Percentiles rank a stretch among this genome's conserved stretches.
phyloP scores from a whole-genome alignment of 2,113 vertebrate species.

The Pterocles burchelli region DNA sequence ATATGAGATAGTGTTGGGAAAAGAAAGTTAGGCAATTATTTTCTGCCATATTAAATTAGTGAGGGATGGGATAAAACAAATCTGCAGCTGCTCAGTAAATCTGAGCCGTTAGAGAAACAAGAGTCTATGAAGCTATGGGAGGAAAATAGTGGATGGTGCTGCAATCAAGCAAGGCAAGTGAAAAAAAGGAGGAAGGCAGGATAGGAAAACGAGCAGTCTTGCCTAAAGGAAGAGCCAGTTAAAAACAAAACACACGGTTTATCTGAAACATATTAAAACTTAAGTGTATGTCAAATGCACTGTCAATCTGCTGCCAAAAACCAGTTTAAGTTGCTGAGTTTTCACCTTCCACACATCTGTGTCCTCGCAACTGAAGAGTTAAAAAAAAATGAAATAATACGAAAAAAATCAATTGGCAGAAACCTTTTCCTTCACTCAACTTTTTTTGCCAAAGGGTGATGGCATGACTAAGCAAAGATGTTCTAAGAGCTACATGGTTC shows the following conservation, averaged over 20 bases:
- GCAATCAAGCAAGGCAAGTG: not conserved
- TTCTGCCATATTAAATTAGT: not conserved
- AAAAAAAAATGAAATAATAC: not conserved
- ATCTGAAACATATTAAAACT: not conserved
- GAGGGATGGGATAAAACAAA: not conserved
- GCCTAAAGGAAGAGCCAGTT: not conserved
- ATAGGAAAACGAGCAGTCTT: not conserved
- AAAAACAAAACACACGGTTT: not conserved
- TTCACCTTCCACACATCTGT: not conserved
- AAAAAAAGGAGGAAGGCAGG: not conserved
- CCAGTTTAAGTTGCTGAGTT: not conserved
- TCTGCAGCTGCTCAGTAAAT: not conserved
- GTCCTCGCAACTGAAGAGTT: accelerated
- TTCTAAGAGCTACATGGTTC: not conserved
- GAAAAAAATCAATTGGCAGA: not conserved
- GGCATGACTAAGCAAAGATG: not conserved
- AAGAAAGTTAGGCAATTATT: not conserved
- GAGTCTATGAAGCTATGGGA: not conserved
- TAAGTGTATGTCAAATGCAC: not conserved
- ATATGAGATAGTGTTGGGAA: not conserved
- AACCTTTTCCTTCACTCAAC: not conserved
- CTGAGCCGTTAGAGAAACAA: not conserved
- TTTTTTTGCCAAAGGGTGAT: not conserved
- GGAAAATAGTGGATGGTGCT: not conserved
- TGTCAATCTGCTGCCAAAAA: not conserved